Base-by-base conservation (phyloP, 2,888 invertebrate genomes). In the Leptopilina syphax region DNA sequence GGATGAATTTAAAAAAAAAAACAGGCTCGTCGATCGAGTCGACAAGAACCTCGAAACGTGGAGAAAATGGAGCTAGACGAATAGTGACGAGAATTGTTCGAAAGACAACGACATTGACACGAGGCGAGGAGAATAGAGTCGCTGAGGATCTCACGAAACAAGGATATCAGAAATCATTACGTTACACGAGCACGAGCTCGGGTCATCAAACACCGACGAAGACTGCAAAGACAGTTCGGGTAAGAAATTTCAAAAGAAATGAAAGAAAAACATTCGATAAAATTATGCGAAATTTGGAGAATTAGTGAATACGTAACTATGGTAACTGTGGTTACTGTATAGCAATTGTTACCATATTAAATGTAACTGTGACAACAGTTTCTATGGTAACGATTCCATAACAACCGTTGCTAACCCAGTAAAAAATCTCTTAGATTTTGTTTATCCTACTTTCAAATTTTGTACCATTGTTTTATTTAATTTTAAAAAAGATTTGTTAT, bases 61-160 rank as follows among this genome's bases (percentile, higher is more conserved):
- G 95, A 81, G 95, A 96, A 84, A 95, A 95, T 90, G 97, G 97
- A 63, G 95, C 96, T 89, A 94, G 96, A 82, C 95, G 97, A 85
- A 96, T 97, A 85, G 97, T 97, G 44, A 96, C 97, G 66, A 95
- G 96, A 90, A 96, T 97, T 83, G 95, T 97, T 77, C 94, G 97
- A 83, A 97, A 97, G 92, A 97, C 98, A 87, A 98, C 97, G 57
- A 97, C 97, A 2, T 91, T 98, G 85, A 96, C 97, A 83, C 94
- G 97, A 18, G 97, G 97, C 65, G 97, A 97, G 91, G 97, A 97
- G 91, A 95, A 95, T 86, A 94, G 95, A 83, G 94, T 94, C 96
- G 92, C 95, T 60, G 96, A 97, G 89, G 95, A 96, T 90, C 91
- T 96, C 87, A 93, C 94, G 76, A 94, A 94, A 89, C 93, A 94